phyloP scores from a whole-genome alignment of 1,140 invertebrate species.

The Euwallacea fornicatus region DNA sequence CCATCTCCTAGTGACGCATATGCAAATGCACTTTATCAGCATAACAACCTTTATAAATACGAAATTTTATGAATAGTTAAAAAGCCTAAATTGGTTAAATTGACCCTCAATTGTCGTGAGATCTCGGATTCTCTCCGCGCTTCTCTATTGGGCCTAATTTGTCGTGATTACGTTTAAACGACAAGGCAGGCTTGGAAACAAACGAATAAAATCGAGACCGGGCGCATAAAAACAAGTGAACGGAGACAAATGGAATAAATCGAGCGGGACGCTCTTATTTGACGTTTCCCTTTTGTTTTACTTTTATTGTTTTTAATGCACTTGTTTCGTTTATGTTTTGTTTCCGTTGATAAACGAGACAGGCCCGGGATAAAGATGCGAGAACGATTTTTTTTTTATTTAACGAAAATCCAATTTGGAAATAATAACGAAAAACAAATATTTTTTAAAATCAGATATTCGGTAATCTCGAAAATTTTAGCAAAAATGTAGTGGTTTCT shows the following conservation, averaged over 20 bases:
- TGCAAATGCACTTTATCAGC: slow-evolving; percentile 33
- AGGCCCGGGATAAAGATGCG: too few species aligned
- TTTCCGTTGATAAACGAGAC: neutral
- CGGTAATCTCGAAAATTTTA: too few species aligned
- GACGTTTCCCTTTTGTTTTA: slow-evolving; percentile 16
- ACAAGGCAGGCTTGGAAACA: slow-evolving; percentile 19
- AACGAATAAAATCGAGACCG: slow-evolving; percentile 24
- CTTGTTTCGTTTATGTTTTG: slow-evolving; percentile 7
- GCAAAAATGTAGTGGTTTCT: too few species aligned
- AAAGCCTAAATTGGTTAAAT: slow-evolving; percentile 35
- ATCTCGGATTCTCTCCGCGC: slow-evolving; percentile 29
- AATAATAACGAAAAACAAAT: too few species aligned
- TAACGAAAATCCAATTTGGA: too few species aligned
- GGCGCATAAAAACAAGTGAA: slow-evolving; percentile 19
- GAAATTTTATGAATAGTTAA: slow-evolving; percentile 37
- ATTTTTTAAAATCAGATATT: too few species aligned
- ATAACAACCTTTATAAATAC: slow-evolving; percentile 36
- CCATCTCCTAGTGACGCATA: slow-evolving; percentile 30
- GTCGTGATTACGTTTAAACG: slow-evolving; percentile 33
- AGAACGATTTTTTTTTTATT: too few species aligned
- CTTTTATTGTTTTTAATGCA: slow-evolving; percentile 5
- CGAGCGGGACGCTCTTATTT: slow-evolving; percentile 12
- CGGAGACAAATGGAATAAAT: slow-evolving; percentile 20
- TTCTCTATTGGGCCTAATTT: slow-evolving; percentile 32
- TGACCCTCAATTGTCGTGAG: slow-evolving; percentile 35